Base-by-base conservation (phyloP, 2,888 invertebrate species). In the Drosophila paranaensis region DNA sequence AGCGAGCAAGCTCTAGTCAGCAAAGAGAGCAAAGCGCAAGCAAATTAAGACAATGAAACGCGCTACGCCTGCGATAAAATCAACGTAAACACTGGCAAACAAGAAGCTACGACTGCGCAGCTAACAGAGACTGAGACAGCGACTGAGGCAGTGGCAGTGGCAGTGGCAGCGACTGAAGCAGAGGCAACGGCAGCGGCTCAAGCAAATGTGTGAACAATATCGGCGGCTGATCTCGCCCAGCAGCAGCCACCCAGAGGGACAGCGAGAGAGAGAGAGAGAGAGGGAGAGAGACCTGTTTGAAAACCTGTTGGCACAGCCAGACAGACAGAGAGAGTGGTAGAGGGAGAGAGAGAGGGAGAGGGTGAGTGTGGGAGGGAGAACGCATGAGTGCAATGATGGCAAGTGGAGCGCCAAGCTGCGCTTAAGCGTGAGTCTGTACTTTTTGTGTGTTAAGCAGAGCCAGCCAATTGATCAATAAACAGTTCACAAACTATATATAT, bases 1-100 rank as follows among this genome's bases (percentile, higher is more conserved):
- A 30, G 27, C 30, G 27, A 42, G 54, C 13, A n/a, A 40, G 55
- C 25, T 8, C 25, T 1, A 67, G 68, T 8, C 33, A 33, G 8
- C 8, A 33, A 33, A 33, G 33, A 33, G 33, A 33, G 33, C 10
- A 56, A 55, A 51, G 56, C 62, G 57, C 80, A 79, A 33, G 33
- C 88, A 88, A 90, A 90, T 89, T 90, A 90, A 89, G 89, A 89
- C 88, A 89, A 90, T 88, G 88, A 84, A 90, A 82, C 85, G 81
- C 79, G 81, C 82, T 87, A 80, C 81, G 87, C 87, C 65, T 74
- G 72, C 74, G 79, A 85, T 81, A 90, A 84, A 88, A 90, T 86
- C 86, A 74, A 74, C 86, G 77, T 78, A 90, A 87, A 87, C 88
- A 90, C 74, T 77, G 63, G 55, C 75, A 74, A 84, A 81, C 79